Percentiles rank a stretch among this genome's conserved stretches.
These are phyloP conservation scores for Arbacia lixula DNA, from an alignment of 53 echinoderm and acorn worm species.

Conservation along the genomic window DNA sequence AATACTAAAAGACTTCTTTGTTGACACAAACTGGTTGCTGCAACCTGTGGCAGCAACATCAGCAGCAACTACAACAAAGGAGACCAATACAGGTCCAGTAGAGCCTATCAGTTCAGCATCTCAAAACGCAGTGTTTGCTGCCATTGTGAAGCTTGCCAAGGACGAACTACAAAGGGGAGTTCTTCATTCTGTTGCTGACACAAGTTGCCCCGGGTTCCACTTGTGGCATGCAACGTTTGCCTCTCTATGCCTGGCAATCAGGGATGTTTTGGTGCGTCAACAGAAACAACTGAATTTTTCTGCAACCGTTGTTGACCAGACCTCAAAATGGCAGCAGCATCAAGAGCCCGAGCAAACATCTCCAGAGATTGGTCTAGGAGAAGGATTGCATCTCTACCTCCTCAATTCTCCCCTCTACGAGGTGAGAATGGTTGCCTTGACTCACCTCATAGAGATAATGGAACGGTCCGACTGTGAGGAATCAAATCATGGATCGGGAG, in stretches of 20 bases:
- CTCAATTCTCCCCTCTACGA: slow-evolving; percentile 73
- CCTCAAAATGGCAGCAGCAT: neutral
- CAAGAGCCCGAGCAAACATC: neutral
- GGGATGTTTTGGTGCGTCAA: neutral
- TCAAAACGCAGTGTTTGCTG: neutral
- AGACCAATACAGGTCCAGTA: neutral
- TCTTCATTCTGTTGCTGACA: neutral
- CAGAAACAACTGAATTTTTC: too few relatives aligned
- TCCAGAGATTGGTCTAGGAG: neutral
- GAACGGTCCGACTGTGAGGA: slow-evolving; percentile 5
- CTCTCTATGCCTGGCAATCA: slow-evolving; percentile 19
- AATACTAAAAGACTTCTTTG: slow-evolving; percentile 59
- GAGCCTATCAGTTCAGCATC: neutral
- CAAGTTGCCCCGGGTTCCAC: slow-evolving; percentile 55
- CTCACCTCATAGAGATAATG: slow-evolving; percentile 54
- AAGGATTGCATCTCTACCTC: slow-evolving; percentile 47
- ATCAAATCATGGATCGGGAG: neutral
- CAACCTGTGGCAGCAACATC: neutral
- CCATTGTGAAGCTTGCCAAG: slow-evolving; percentile 10
- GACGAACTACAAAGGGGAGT: slow-evolving; percentile 7
- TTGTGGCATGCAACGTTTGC: slow-evolving; percentile 61
- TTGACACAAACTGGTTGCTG: slow-evolving; percentile 60
- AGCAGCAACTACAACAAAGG: neutral
- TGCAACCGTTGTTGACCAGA: too few relatives aligned
- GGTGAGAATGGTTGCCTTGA: slow-evolving; percentile 66